Evolutionary conservation across 2,113 vertebrate genomes (phyloP).

Genomic region (Semicossyphus pulcher): DNA sequence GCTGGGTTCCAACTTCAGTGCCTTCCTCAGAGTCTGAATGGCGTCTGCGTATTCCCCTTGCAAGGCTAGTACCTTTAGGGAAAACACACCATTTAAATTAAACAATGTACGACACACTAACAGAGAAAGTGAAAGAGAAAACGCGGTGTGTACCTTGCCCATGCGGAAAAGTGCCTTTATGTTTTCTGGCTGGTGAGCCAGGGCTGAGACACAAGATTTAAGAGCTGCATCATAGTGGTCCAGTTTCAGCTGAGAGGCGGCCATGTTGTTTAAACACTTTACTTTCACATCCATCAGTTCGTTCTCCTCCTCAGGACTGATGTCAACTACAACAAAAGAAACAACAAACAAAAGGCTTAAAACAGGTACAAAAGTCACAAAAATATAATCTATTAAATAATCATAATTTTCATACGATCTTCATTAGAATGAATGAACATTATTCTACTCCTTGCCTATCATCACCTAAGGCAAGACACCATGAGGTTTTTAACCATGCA

Average conservation of each 20-base stretch:
- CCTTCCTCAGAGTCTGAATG: conserved; percentile 89
- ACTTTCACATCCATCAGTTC: conserved; percentile 92
- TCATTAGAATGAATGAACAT: no score
- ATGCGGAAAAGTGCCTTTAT: conserved; percentile 97
- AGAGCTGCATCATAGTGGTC: conserved; percentile 94
- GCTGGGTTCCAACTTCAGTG: conserved; percentile 94
- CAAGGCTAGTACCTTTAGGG: conserved; percentile 90
- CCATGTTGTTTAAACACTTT: conserved; percentile 98
- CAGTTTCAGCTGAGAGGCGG: conserved; percentile 94
- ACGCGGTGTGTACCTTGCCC: conserved; percentile 88
- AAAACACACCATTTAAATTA: background rate
- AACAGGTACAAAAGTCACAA: background rate
- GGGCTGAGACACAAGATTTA: conserved; percentile 90
- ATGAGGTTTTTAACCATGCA: no score
- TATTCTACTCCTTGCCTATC: background rate
- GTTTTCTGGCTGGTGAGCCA: conserved; percentile 92
- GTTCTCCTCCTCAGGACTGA: conserved; percentile 88
- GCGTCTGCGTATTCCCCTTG: conserved; percentile 93
- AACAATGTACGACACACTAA: background rate
- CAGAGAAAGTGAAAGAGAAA: background rate
- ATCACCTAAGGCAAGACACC: background rate
- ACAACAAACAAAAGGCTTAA: background rate
- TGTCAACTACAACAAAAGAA: conserved; percentile 85
- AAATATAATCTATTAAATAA: background rate
- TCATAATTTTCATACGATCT: no score